Evolutionary conservation across 92 coral and sea anemone species (phyloP).

Genomic region (Actinernus sp.): DNA sequence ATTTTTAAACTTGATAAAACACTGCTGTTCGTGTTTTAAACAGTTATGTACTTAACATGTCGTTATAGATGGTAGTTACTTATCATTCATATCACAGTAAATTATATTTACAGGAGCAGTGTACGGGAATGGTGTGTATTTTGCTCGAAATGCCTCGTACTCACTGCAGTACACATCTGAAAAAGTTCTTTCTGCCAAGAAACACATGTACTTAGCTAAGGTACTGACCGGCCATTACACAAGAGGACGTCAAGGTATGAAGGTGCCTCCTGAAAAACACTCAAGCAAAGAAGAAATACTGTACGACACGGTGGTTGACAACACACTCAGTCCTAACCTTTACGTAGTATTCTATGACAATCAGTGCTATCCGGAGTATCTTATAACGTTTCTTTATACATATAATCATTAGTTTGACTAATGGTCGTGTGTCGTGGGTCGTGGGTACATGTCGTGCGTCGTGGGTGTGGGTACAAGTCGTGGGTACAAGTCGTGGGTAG

Average conservation of each 20-base stretch:
- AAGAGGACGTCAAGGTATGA: slow-evolving; percentile 17
- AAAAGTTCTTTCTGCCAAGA: background rate
- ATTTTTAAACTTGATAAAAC: too few species aligned
- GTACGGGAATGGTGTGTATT: slow-evolving; percentile 61
- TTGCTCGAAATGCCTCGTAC: slow-evolving; percentile 58
- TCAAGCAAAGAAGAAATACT: slow-evolving; percentile 45
- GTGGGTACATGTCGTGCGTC: too few species aligned
- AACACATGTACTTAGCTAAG: slow-evolving; percentile 55
- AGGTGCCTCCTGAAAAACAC: slow-evolving; percentile 42
- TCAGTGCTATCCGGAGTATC: slow-evolving; percentile 91
- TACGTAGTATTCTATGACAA: too few species aligned
- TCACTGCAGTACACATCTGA: slow-evolving; percentile 24
- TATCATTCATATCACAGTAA: too few species aligned
- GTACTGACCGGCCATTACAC: slow-evolving; percentile 52
- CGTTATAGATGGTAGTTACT: too few species aligned
- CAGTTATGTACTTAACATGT: too few species aligned
- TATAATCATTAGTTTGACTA: too few species aligned
- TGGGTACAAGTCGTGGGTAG: too few species aligned
- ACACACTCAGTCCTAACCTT: slow-evolving; percentile 38
- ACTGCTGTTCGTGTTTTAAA: too few species aligned
- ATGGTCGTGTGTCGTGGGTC: too few species aligned
- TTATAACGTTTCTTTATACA: slow-evolving; percentile 61
- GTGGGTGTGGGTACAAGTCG: too few species aligned
- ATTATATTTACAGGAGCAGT: slow-evolving; percentile 16
- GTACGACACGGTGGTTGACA: slow-evolving; percentile 71